Evolutionary conservation across 2,888 invertebrate species (phyloP).

Genomic region (Aquatica leii): DNA sequence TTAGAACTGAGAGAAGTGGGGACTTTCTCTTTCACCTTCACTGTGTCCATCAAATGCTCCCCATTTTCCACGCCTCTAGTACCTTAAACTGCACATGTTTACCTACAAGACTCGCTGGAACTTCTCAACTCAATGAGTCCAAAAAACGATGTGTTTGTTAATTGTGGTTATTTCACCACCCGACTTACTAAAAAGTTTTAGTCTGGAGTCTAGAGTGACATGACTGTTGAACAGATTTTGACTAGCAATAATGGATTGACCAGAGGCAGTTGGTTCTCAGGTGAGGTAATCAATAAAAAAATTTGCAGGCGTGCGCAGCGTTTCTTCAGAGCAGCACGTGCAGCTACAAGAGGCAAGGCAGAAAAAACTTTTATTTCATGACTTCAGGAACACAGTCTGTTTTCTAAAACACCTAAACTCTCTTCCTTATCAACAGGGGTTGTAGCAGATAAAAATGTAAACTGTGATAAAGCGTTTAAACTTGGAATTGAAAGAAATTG

Average conservation of each 20-base stretch:
- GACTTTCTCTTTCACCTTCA: too few relatives aligned
- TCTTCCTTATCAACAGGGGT: constrained; percentile 23
- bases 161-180: neutral
- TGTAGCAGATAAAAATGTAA: constrained; percentile 14
- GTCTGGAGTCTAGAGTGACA: constrained; percentile 10
- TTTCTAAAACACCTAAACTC: constrained; percentile 14
- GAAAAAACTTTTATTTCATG: constrained; percentile 12
- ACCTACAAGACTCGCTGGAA: too few relatives aligned
- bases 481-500: too few relatives aligned
- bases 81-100: too few relatives aligned
- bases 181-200: constrained; percentile 1
- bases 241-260: constrained; percentile 17
- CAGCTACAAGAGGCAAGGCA: constrained; percentile 36
- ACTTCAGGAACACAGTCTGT: constrained; percentile 3
- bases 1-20: too few relatives aligned
- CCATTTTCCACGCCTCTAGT: too few relatives aligned
- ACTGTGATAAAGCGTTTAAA: neutral
- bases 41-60: too few relatives aligned
- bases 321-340: constrained; percentile 36
- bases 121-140: too few relatives aligned
- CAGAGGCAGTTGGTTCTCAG: constrained; percentile 6
- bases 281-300: constrained; percentile 41
- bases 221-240: constrained; percentile 6
- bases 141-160: too few relatives aligned
- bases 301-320: constrained; percentile 19